Conservation (phyloP, 2,888 invertebrate species). For the Ornithoptera alexandrae region DNA sequence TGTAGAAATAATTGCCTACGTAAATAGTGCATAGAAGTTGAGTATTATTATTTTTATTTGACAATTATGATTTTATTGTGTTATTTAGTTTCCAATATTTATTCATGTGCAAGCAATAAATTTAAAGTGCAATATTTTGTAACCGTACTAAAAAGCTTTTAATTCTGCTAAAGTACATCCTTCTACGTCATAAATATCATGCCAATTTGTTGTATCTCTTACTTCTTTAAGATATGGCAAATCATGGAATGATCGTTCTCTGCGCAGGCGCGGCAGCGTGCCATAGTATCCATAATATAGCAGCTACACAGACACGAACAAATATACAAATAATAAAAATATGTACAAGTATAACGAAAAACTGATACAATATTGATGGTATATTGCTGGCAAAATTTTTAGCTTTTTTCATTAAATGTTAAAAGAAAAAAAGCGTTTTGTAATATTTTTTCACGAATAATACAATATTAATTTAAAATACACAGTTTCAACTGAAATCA, state of each 20-base stretch:
- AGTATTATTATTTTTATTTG: constrained; percentile 1
- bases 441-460: neutral
- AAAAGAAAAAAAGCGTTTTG: too few species aligned
- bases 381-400: neutral
- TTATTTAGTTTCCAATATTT: neutral
- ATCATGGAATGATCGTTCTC: constrained; percentile 90
- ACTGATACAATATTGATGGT: neutral
- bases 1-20: constrained; percentile 16
- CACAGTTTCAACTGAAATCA: neutral
- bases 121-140: neutral
- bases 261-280: constrained; percentile 85
- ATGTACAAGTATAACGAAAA: neutral
- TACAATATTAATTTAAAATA: neutral
- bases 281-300: constrained; percentile 86
- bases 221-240: constrained; percentile 88
- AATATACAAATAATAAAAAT: constrained; percentile 29
- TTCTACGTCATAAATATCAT: constrained; percentile 40
- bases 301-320: constrained; percentile 78
- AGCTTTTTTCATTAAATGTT: neutral
- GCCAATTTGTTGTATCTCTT: constrained; percentile 71
- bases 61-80: constrained; percentile 2
- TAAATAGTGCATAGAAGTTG: constrained; percentile 10
- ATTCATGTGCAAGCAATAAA: constrained; percentile 11
- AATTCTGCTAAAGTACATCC: neutral
- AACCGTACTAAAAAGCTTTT: neutral